Percentiles rank a stretch among this genome's conserved stretches.
Conservation (phyloP, 1,140 invertebrate genomes). For the Stenopsyche tienmushanensis region DNA sequence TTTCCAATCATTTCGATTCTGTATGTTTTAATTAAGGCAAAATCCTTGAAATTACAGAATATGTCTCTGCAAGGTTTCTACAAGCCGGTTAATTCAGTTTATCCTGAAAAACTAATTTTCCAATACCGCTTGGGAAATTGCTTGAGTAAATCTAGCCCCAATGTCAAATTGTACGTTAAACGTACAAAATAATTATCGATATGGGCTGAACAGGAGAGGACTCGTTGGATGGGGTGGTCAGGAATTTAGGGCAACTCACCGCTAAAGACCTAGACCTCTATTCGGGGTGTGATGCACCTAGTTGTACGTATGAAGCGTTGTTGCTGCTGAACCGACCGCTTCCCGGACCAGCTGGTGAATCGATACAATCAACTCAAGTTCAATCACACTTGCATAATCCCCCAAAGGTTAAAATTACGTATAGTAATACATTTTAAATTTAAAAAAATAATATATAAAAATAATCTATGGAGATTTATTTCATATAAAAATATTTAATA, state of each 20-base stretch:
- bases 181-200: neutral
- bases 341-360: constrained; percentile 1
- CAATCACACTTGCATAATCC: neutral
- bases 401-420: neutral
- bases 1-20: too few species aligned
- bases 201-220: neutral
- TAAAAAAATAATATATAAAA: neutral
- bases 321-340: neutral
- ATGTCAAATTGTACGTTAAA: too few species aligned
- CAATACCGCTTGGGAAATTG: too few species aligned
- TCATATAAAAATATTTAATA: constrained; percentile 6
- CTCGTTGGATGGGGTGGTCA: neutral
- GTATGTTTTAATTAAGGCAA: too few species aligned
- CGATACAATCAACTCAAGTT: constrained; percentile 1
- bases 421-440: neutral
- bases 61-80: too few species aligned
- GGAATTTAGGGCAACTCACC: constrained; percentile 30
- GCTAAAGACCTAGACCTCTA: constrained; percentile 31
- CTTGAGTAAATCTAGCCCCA: too few species aligned
- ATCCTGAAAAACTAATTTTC: too few species aligned
- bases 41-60: too few species aligned
- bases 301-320: neutral
- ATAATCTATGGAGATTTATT: neutral
- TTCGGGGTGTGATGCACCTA: constrained; percentile 17
- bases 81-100: too few species aligned